Conservation (phyloP, 2,888 invertebrate genomes). For the Parnassius smintheus region DNA sequence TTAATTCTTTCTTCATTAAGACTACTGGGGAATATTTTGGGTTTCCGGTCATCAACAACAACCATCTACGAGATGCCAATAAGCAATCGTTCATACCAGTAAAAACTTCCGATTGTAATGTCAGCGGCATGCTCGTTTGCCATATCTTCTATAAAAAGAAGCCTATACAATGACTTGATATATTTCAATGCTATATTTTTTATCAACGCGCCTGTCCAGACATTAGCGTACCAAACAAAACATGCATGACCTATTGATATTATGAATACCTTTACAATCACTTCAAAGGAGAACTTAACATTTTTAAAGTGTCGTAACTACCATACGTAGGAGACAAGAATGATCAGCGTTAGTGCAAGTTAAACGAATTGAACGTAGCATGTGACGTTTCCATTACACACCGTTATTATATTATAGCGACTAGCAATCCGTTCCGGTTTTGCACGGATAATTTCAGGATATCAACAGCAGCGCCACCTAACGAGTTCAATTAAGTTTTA, state of each 20-base stretch:
- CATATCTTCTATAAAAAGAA: too few species aligned
- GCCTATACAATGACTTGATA: neutral
- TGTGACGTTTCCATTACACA: conserved; percentile 13
- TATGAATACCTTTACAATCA: neutral
- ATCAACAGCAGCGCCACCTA: too few species aligned
- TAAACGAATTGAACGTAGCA: conserved; percentile 1
- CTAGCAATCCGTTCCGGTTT: too few species aligned
- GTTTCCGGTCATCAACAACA: too few species aligned
- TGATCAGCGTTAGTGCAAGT: conserved; percentile 11
- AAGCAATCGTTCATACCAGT: too few species aligned
- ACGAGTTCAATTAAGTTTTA: too few species aligned
- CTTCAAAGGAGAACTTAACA: conserved; percentile 5
- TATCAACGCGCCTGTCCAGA: neutral
- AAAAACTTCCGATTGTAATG: too few species aligned
- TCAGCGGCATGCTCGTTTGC: too few species aligned
- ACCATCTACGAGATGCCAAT: too few species aligned
- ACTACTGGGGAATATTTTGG: too few species aligned
- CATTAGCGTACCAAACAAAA: neutral
- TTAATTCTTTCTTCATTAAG: too few species aligned
- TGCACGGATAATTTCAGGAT: too few species aligned
- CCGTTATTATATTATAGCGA: neutral
- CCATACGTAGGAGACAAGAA: conserved; percentile 18
- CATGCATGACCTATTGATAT: neutral
- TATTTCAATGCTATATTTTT: neutral
- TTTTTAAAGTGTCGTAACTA: conserved; percentile 16